Base-by-base conservation (phyloP, 2,888 invertebrate genomes). In the Eumerus sabulonum region DNA sequence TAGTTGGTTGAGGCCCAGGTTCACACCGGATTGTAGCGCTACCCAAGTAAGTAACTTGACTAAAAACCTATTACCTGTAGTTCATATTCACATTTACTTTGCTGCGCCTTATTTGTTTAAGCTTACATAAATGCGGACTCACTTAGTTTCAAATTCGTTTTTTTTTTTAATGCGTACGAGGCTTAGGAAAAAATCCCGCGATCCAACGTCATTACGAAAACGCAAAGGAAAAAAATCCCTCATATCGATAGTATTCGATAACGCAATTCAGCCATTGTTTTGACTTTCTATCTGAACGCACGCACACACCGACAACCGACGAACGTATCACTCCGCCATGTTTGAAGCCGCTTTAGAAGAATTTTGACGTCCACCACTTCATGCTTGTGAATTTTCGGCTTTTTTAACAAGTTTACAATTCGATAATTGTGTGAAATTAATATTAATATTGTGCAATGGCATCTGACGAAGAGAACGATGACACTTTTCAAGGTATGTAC, bases 381-480 rank as follows among this genome's bases (percentile, higher is more conserved):
- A 59, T 42, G 73, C 60, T 79, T 1, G 54, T 60, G 45, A 60
- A 60, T 68, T 79, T 70, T 70, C 16, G 59, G 54, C 54, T 17
- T 54, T 54, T 70, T 64, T 9, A 60, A 17, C 9, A 14, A 7
- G 64, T 44, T 74, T 67, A 44, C 47, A 59, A 45, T 56, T 19
- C 19, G 16, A 59, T 70, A 64, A 74, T 64, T 70, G 13, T 45
- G 79, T 70, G 50, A 74, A 74, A 79, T 56, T n/a, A 48, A 60
- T 9, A 9, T 56, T 12, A 16, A 60, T 36, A 9, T 54, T 77
- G 82, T 83, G 82, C 84, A 72, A 95, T 95, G 95, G 95, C 95
- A 90, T 95, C 95, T 83, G 95, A 95, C 86, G 95, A 95, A 87
- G 95, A 95, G 90, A 93, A 95, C 88, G 95, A 95, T 86, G 96